Conservation (phyloP, 1,140 invertebrate species). For the Patella vulgata region DNA sequence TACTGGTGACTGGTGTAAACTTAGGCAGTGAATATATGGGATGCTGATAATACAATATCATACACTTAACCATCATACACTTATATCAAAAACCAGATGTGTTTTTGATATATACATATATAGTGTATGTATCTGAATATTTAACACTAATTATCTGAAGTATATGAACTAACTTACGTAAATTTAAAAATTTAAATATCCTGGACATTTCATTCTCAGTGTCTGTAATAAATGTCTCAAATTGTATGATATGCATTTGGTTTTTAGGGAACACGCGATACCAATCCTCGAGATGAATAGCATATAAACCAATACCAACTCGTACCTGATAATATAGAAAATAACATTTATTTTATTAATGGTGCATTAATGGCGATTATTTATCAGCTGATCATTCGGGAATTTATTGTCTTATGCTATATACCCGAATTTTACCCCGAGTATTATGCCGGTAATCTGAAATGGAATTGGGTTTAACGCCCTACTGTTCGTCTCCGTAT, state of each 20-base stretch:
- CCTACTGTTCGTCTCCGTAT: no score
- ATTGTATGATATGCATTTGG: constrained; percentile 74
- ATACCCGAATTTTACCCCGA: background rate
- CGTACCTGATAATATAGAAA: constrained; percentile 20
- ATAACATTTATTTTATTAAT: background rate
- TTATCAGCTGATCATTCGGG: background rate
- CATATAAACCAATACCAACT: constrained; percentile 34
- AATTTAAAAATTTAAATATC: constrained; percentile 70
- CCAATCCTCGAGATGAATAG: constrained; percentile 32
- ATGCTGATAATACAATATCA: no score
- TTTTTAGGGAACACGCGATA: constrained; percentile 33
- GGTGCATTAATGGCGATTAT: background rate
- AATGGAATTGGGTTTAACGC: no score
- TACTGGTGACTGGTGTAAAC: no score
- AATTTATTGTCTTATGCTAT: background rate
- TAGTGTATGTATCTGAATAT: no score
- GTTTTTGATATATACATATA: no score
- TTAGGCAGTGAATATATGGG: no score
- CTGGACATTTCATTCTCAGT: constrained; percentile 84
- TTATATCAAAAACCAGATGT: no score
- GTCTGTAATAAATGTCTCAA: constrained; percentile 84
- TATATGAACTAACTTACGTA: constrained; percentile 33
- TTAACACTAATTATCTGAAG: no score
- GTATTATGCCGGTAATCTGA: background rate
- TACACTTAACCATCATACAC: no score